Percentiles rank a stretch among this genome's conserved stretches.
Evolutionary conservation across 2,888 invertebrate genomes (phyloP).

Genomic region (Hypercompe scribonia): DNA sequence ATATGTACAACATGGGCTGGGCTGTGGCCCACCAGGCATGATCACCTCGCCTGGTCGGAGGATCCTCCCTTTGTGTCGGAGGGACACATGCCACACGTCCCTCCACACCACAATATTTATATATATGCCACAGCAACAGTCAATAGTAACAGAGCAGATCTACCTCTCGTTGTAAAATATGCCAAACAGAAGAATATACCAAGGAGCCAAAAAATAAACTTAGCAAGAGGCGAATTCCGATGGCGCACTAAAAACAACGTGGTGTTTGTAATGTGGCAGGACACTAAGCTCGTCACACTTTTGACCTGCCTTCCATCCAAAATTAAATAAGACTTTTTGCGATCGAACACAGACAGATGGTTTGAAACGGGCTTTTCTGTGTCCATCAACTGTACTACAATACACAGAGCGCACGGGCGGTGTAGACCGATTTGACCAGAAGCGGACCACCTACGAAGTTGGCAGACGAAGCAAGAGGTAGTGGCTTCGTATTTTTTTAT

Average conservation of each 20-base stretch:
- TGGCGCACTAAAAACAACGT: conserved; percentile 39
- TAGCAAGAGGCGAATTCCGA: not conserved
- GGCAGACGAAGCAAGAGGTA: conserved; percentile 27
- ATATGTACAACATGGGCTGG: too few species aligned
- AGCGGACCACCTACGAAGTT: conserved; percentile 32
- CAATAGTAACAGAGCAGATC: conserved; percentile 24
- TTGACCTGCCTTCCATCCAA: conserved; percentile 40
- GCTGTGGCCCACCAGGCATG: too few species aligned
- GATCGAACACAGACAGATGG: conserved; percentile 44
- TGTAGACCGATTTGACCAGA: conserved; percentile 41
- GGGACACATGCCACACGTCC: conserved; percentile 24
- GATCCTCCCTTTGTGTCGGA: too few species aligned
- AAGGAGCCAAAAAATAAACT: conserved; percentile 25
- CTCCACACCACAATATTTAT: conserved; percentile 24
- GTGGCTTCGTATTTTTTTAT: conserved; percentile 46
- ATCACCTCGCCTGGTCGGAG: too few species aligned
- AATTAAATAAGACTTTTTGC: conserved; percentile 20
- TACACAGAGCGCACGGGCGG: conserved; percentile 42
- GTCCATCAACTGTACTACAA: conserved; percentile 29
- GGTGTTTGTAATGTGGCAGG: conserved; percentile 44
- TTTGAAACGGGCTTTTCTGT: conserved; percentile 31
- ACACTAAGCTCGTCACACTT: conserved; percentile 40
- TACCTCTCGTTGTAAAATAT: conserved; percentile 13
- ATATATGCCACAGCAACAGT: conserved; percentile 24
- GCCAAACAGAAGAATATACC: conserved; percentile 23